Evolutionary conservation across 1,140 invertebrate species (phyloP).

Genomic region (Camponotus floridanus): DNA sequence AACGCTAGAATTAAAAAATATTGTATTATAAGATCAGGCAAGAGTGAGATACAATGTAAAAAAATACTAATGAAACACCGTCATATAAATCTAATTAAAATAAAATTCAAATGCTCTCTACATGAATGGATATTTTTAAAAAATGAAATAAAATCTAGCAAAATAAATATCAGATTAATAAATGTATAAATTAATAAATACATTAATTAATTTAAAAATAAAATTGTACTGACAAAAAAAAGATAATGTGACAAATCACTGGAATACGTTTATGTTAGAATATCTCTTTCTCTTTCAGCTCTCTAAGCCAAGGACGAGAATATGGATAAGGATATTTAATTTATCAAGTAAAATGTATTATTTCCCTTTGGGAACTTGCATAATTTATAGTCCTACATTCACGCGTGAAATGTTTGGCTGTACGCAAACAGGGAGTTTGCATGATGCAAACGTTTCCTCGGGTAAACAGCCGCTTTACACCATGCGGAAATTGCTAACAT

Average conservation of each 20-base stretch:
- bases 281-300: neutral
- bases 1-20: neutral
- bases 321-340: constrained; percentile 23
- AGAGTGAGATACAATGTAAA: neutral
- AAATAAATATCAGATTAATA: neutral
- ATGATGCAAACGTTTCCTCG: constrained; percentile 63
- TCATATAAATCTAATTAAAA: neutral
- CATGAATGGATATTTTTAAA: neutral
- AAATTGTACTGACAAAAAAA: neutral
- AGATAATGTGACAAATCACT: neutral
- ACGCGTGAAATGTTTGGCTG: constrained; percentile 60
- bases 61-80: neutral
- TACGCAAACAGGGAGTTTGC: constrained; percentile 61
- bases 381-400: constrained; percentile 61
- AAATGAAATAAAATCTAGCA: neutral
- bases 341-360: constrained; percentile 53
- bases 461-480: constrained; percentile 61
- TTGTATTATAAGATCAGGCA: neutral
- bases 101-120: neutral
- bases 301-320: neutral
- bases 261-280: neutral
- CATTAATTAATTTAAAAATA: neutral
- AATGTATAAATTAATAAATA: neutral
- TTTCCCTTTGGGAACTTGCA: constrained; percentile 50
- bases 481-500: constrained; percentile 58